Base-by-base conservation (phyloP, 2,888 invertebrate species). In the Macaria notata region DNA sequence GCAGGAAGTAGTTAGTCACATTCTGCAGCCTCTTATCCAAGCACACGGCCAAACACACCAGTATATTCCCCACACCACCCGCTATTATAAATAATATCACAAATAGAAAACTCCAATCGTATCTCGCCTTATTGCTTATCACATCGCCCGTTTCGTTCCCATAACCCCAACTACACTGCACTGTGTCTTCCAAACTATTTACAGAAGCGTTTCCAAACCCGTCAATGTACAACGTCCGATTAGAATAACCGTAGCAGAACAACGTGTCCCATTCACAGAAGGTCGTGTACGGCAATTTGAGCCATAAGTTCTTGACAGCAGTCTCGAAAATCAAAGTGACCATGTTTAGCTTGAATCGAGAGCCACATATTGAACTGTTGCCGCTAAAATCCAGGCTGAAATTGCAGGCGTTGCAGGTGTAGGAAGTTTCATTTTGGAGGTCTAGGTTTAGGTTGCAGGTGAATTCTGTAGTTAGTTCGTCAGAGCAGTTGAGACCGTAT, bases 1-100 rank as follows among this genome's bases (percentile, higher is more conserved):
- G 93, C 63, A 98, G 93, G 84, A 98, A 98, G 88, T 98, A 98
- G 90, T 98, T 99, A 64, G 98, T 98, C 66, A 98, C 97, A 86
- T 98, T 98, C 87, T 98, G 98, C 62, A 98, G 90, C 72, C 96
- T 93, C 62, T 96, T 94, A 90, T 99, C 98, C 76, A 97, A 92
- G 62, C 95, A 95, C 70, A 99, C 97, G 0, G 98, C 98, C 75
- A 98, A 92, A 84, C 98, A 98, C 70, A 99, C 98, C 61, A 99
- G 91, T 67, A 97, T 95, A 86, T 98, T 98, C 29, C 98, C 98
- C 56, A 98, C 85, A 31, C 97, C 96, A 31, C 98, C 98, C 31
- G 97, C 97, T 64, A 96, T 91, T 79, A 98, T 97, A 82, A 98
- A 96, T 74, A 96, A 92, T 69, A 96, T 93, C 73, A 97, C 95